Evolutionary conservation across 2,797 vertebrate genomes (phyloP).

Genomic region (Chrysocyon brachyurus): DNA sequence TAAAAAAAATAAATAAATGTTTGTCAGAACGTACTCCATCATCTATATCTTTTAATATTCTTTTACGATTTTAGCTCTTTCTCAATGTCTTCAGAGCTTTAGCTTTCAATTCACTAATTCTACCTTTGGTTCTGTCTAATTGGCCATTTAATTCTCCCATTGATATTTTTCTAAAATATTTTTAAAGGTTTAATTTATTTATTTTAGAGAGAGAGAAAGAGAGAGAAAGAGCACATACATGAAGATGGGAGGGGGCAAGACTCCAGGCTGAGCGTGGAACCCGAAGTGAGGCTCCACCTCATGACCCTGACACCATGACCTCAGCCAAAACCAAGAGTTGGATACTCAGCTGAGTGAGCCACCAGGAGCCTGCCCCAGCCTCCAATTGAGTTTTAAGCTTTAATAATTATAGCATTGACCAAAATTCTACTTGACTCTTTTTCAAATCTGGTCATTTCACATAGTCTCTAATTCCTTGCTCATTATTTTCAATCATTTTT

Average conservation of each 20-base stretch:
- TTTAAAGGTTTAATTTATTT: not conserved
- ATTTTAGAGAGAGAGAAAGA: not conserved
- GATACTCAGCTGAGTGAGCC: not conserved
- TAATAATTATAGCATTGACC: not conserved
- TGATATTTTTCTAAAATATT: not conserved
- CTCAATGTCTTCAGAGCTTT: not conserved
- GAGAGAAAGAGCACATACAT: no score
- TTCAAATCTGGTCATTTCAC: not conserved
- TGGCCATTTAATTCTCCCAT: not conserved
- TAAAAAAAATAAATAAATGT: not conserved
- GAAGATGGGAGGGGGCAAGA: not conserved
- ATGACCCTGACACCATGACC: not conserved
- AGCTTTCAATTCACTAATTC: not conserved
- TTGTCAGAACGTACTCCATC: not conserved
- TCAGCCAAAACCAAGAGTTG: not conserved
- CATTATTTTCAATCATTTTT: not conserved
- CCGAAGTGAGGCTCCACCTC: not conserved
- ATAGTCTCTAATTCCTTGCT: not conserved
- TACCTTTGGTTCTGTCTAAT: not conserved
- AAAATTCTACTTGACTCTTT: not conserved
- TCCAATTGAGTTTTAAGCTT: conserved; percentile 7
- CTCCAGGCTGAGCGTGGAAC: not conserved
- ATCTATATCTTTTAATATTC: not conserved
- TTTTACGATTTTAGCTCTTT: not conserved
- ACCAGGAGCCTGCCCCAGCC: not conserved